Evolutionary conservation across 35 echinoderm and acorn worm species (phyloP).

Genomic region (Heliocidaris tuberculata): DNA sequence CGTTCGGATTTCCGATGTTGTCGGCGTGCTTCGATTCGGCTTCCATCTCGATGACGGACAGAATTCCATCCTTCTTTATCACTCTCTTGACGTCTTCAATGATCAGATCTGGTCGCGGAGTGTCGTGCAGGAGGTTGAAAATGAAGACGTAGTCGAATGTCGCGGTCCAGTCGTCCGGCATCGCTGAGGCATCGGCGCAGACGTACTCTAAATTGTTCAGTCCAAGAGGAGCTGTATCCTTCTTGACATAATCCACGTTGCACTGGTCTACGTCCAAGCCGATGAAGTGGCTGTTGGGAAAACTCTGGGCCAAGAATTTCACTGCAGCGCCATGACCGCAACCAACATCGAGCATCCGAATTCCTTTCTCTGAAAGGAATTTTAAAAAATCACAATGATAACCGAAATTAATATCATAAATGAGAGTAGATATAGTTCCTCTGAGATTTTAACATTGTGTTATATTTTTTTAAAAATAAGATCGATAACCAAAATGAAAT

Average conservation of each 20-base stretch:
- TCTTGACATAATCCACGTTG: slow-evolving; percentile 57
- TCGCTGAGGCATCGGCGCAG: slow-evolving; percentile 63
- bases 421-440: too few relatives aligned
- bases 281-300: slow-evolving; percentile 78
- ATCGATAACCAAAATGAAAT: too few relatives aligned
- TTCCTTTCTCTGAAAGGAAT: slow-evolving; percentile 66
- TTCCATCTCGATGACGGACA: slow-evolving; percentile 81
- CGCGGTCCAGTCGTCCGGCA: slow-evolving; percentile 70
- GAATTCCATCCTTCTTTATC: slow-evolving; percentile 65
- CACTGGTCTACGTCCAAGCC: slow-evolving; percentile 86
- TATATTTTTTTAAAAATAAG: too few relatives aligned
- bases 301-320: slow-evolving; percentile 71
- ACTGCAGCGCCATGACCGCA: slow-evolving; percentile 80
- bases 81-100: slow-evolving; percentile 73
- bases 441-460: too few relatives aligned
- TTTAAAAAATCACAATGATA: too few relatives aligned
- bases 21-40: slow-evolving; percentile 67
- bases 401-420: too few relatives aligned
- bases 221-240: slow-evolving; percentile 49
- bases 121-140: slow-evolving; percentile 88
- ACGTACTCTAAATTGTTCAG: slow-evolving; percentile 82
- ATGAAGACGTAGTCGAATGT: slow-evolving; percentile 81
- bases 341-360: slow-evolving; percentile 78
- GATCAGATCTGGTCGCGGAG: slow-evolving; percentile 67
- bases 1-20: slow-evolving; percentile 84